Evolutionary conservation across 2,797 vertebrate genomes (phyloP).

Genomic region (Crotalus adamanteus): DNA sequence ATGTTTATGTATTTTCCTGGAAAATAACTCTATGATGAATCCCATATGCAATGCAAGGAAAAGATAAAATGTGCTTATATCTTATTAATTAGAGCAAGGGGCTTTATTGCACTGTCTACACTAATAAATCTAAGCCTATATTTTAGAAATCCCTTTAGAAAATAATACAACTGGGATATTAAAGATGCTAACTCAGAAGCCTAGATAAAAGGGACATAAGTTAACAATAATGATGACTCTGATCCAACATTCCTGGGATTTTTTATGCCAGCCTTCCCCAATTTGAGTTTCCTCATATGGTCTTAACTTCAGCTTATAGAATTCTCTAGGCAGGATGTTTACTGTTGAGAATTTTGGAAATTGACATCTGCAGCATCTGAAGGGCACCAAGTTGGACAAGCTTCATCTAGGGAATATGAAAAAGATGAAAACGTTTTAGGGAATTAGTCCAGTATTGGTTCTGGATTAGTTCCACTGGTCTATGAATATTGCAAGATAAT

Average conservation of each 20-base stretch:
- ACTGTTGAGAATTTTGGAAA: background rate
- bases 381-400: background rate
- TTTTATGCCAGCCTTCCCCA: background rate
- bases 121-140: background rate
- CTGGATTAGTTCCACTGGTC: background rate
- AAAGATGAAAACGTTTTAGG: background rate
- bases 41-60: background rate
- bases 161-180: background rate
- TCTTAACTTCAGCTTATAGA: background rate
- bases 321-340: background rate
- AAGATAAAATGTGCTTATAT: background rate
- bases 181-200: background rate
- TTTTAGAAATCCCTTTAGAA: background rate
- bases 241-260: background rate
- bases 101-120: background rate
- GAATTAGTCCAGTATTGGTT: background rate
- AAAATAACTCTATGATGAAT: background rate
- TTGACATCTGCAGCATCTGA: background rate
- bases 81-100: background rate
- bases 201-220: background rate
- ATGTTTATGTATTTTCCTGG: background rate
- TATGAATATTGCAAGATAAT: background rate
- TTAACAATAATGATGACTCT: background rate
- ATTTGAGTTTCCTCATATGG: background rate
- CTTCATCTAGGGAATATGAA: background rate